Conservation (phyloP, 37 sponge, comb jelly and placozoan species). For the Beroe forskalii region DNA sequence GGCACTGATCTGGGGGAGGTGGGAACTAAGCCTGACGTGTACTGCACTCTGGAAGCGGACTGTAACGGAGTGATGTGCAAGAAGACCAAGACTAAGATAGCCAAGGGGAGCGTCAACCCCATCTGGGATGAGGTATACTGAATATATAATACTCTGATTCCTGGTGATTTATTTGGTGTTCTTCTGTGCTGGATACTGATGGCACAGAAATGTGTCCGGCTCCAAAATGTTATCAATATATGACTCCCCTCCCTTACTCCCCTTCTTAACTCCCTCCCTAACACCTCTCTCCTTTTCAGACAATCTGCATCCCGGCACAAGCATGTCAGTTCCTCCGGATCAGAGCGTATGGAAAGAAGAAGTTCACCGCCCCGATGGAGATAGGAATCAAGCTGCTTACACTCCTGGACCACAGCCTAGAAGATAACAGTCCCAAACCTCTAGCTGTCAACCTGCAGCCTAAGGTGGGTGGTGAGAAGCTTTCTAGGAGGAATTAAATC, state of each 20-base stretch:
- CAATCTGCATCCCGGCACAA: slow-evolving; percentile 38
- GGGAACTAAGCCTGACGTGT: slow-evolving; percentile 56
- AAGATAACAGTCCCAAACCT: slow-evolving; percentile 57
- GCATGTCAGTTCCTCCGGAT: slow-evolving; percentile 55
- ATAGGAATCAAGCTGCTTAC: slow-evolving; percentile 26
- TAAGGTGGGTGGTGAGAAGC: not conserved
- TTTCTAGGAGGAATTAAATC: too few relatives aligned
- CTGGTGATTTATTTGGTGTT: too few relatives aligned
- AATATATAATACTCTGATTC: too few relatives aligned
- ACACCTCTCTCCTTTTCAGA: too few relatives aligned
- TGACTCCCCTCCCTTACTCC: too few relatives aligned
- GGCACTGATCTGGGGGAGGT: slow-evolving; percentile 49
- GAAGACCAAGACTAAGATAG: slow-evolving; percentile 44
- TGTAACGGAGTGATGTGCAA: slow-evolving; percentile 54
- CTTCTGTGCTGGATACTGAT: too few relatives aligned
- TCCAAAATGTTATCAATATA: too few relatives aligned
- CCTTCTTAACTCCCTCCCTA: too few relatives aligned
- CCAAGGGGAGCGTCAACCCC: slow-evolving; percentile 42
- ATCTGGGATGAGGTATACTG: slow-evolving; percentile 61
- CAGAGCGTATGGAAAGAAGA: not conserved
- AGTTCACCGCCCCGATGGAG: not conserved
- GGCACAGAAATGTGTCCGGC: too few relatives aligned
- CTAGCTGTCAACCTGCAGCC: slow-evolving; percentile 27
- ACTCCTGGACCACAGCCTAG: not conserved
- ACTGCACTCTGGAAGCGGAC: slow-evolving; percentile 54